phyloP scores from a whole-genome alignment of 2,888 invertebrate species.

The Tiliacea citrago region DNA sequence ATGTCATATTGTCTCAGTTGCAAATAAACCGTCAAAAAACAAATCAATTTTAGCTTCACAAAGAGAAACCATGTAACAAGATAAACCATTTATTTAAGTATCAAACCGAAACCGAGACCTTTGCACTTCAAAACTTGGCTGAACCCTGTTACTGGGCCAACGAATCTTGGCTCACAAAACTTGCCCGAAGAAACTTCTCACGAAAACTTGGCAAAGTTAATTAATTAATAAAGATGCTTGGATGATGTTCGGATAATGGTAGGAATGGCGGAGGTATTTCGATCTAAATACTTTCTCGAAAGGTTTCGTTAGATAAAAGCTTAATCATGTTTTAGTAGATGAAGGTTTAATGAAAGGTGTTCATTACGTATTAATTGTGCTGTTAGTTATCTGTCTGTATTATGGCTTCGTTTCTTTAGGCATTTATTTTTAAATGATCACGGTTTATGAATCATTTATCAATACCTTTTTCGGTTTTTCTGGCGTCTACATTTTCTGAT shows the following conservation, averaged over 20 bases:
- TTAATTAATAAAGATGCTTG: conserved; percentile 34
- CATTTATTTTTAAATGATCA: conserved; percentile 6
- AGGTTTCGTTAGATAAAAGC: not conserved
- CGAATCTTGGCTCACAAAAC: conserved; percentile 30
- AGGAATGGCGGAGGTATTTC: not conserved
- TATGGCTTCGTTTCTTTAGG: not conserved
- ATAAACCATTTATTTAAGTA: conserved; percentile 38
- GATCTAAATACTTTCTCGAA: not conserved
- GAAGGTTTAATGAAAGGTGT: conserved; percentile 8
- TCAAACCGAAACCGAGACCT: conserved; percentile 21
- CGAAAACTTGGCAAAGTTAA: conserved; percentile 20
- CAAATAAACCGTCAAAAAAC: not conserved
- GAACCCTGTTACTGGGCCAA: conserved; percentile 36
- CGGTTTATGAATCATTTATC: not conserved
- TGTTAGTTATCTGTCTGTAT: conserved; percentile 21
- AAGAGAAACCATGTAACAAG: conserved; percentile 17
- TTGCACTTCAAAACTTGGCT: conserved; percentile 24
- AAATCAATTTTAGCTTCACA: conserved; percentile 13
- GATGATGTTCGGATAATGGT: conserved; percentile 16
- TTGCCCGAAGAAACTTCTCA: conserved; percentile 8
- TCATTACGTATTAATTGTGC: conserved; percentile 28
- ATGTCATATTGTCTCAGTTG: not conserved
- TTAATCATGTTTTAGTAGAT: conserved; percentile 18
- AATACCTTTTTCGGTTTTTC: not conserved
- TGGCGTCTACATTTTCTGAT: not conserved